A percentile compares a stretch with the other conserved stretches of the same genome.
Conservation (phyloP, 2,888 invertebrate genomes). For the Drosophila kambysellisi region DNA sequence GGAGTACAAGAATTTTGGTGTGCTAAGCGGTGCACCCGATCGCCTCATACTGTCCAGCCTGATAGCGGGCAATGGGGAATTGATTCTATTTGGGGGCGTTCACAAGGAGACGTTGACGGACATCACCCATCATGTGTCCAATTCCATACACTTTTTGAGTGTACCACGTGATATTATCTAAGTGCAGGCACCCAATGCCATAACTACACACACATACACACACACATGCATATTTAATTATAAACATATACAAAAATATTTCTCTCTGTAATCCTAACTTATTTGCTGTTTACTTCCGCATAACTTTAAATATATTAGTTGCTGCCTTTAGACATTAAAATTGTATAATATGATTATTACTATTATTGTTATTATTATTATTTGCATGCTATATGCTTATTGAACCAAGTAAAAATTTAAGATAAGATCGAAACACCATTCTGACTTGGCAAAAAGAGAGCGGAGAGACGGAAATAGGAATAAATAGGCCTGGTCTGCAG, state of each 20-base stretch:
- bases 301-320: constrained; percentile 34
- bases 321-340: constrained; percentile 41
- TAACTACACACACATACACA: constrained; percentile 18
- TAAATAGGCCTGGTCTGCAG: background rate
- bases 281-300: constrained; percentile 25
- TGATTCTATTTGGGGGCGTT: constrained; percentile 98
- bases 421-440: background rate
- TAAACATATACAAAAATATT: background rate
- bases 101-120: constrained; percentile 90
- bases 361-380: constrained; percentile 18
- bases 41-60: constrained; percentile 96
- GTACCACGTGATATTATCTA: constrained; percentile 90
- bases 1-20: constrained; percentile 87
- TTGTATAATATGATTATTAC: constrained; percentile 42
- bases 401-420: constrained; percentile 28
- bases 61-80: constrained; percentile 95
- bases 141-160: constrained; percentile 91
- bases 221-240: constrained; percentile 23
- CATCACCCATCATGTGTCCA: constrained; percentile 90
- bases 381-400: constrained; percentile 29
- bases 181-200: constrained; percentile 37
- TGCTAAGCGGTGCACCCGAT: constrained; percentile 91
- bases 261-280: constrained; percentile 32
- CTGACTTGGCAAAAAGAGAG: background rate
- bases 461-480: background rate